phyloP scores from a whole-genome alignment of 2,113 vertebrate species.

The Epinephelus fuscoguttatus region DNA sequence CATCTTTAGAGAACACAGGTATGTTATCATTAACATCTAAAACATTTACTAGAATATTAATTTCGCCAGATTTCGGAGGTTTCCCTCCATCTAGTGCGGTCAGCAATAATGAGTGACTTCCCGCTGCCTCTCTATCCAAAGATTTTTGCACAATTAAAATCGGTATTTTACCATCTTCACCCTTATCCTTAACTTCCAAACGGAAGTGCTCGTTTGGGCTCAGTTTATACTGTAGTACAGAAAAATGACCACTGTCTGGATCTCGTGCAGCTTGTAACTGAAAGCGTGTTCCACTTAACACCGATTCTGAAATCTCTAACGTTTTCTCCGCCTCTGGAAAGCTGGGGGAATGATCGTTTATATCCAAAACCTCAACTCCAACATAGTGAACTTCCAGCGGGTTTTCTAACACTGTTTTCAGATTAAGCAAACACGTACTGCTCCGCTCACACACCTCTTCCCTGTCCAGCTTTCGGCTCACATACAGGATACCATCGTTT shows the following conservation, averaged over 20 bases:
- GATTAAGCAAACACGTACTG: constrained; percentile 76
- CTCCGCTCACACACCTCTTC: constrained; percentile 66
- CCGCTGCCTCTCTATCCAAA: constrained; percentile 73
- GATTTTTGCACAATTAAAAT: constrained; percentile 73
- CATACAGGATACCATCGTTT: constrained; percentile 78
- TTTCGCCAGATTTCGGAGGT: constrained; percentile 66
- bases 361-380: constrained; percentile 85
- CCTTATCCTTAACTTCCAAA: constrained; percentile 72
- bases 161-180: constrained; percentile 73
- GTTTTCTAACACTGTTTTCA: constrained; percentile 78
- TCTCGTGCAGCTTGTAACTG: constrained; percentile 81
- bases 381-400: constrained; percentile 88
- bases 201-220: constrained; percentile 77
- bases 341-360: constrained; percentile 85
- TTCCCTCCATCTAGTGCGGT: constrained; percentile 80
- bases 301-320: constrained; percentile 79
- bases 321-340: constrained; percentile 74
- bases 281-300: constrained; percentile 75
- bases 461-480: constrained; percentile 74
- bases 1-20: constrained; percentile 69
- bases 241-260: constrained; percentile 78
- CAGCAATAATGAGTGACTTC: constrained; percentile 57
- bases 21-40: constrained; percentile 81
- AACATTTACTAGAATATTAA: constrained; percentile 73
- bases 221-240: constrained; percentile 82